A percentile compares a stretch with the other conserved stretches of the same genome.
Conservation (phyloP, 2,888 invertebrate genomes). For the Aphidoletes aphidimyza region DNA sequence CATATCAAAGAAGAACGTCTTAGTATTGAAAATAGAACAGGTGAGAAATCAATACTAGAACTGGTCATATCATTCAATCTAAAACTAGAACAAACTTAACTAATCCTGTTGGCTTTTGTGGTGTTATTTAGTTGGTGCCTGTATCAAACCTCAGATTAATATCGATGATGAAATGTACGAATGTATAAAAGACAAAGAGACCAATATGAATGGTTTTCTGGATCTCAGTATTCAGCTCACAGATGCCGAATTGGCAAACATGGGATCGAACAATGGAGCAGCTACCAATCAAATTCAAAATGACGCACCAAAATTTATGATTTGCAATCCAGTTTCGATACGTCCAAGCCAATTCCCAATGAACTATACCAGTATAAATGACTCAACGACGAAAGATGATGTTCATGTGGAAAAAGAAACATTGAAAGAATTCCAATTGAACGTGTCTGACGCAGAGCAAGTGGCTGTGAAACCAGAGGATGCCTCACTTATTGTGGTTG, state of each 20-base stretch:
- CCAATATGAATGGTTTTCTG: background rate
- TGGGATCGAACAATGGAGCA: background rate
- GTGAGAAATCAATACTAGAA: background rate
- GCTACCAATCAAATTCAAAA: background rate
- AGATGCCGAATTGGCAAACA: background rate
- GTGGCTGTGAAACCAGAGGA: background rate
- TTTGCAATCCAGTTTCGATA: background rate
- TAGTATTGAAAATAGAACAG: background rate
- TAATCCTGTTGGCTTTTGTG: background rate
- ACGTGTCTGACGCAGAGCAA: background rate
- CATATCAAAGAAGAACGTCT: background rate
- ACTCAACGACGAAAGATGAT: background rate
- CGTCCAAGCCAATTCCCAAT: slow-evolving; percentile 34
- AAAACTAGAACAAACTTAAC: too few species aligned
- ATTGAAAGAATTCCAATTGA: background rate
- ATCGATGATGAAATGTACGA: slow-evolving; percentile 8
- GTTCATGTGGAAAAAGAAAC: background rate
- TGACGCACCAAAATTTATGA: background rate
- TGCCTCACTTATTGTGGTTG: background rate
- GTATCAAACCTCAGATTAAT: background rate
- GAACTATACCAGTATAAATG: background rate
- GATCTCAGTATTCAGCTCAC: slow-evolving; percentile 47
- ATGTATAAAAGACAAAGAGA: background rate
- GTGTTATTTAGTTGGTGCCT: background rate
- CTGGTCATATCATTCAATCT: too few species aligned